phyloP scores from a whole-genome alignment of 2,888 invertebrate genomes.

The Netelia inedita region DNA sequence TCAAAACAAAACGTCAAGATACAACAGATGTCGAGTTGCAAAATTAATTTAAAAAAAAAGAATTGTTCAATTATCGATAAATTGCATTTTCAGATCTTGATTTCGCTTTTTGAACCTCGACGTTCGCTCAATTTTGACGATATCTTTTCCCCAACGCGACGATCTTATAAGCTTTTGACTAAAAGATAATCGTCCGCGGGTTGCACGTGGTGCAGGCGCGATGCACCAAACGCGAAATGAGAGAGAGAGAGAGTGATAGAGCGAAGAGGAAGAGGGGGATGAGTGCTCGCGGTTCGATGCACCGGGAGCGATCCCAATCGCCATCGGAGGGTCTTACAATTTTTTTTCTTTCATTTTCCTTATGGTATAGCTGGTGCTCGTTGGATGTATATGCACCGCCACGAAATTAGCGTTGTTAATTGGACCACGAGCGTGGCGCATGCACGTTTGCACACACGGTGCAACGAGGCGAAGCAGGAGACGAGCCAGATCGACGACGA shows the following conservation, averaged over 20 bases:
- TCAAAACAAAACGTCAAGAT: too few species aligned
- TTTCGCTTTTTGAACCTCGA: too few species aligned
- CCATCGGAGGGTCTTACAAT: conserved; percentile 52
- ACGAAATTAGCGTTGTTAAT: conserved; percentile 75
- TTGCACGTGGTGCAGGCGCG: conserved; percentile 43
- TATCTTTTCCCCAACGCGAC: not conserved
- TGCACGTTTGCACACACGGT: conserved; percentile 59
- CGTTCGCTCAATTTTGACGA: not conserved
- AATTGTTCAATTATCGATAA: too few species aligned
- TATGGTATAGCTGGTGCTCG: conserved; percentile 35
- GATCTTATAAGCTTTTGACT: not conserved
- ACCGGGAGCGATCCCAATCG: conserved; percentile 59
- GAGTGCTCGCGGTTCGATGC: conserved; percentile 42
- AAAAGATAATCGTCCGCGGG: conserved; percentile 49
- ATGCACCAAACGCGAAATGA: conserved; percentile 8
- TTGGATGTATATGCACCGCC: conserved; percentile 55
- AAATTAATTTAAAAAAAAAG: too few species aligned
- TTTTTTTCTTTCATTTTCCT: conserved; percentile 43
- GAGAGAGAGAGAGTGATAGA: not conserved
- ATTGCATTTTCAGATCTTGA: too few species aligned
- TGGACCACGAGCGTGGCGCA: conserved; percentile 70
- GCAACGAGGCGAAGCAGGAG: conserved; percentile 57
- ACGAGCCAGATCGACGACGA: conserved; percentile 31
- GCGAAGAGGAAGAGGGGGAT: conserved; percentile 6
- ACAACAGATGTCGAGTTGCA: too few species aligned